These are phyloP conservation scores for Arctopsyche grandis DNA, from an alignment of 1,140 invertebrate genomes.

Conservation along the genomic window DNA sequence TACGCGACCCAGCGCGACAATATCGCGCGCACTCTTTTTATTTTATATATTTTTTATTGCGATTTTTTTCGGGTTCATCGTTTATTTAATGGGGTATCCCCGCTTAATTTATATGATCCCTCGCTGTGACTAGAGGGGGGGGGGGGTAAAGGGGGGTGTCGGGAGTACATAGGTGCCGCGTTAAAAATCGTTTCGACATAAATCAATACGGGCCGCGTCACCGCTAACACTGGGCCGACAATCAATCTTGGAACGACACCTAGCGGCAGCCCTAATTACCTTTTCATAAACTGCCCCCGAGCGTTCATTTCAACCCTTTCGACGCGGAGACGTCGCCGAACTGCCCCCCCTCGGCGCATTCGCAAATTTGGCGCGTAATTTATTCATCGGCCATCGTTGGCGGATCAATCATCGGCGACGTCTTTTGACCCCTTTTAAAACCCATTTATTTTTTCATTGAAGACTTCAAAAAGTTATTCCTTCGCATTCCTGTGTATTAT, in stretches of 20 bases:
- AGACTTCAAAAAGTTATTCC: no score
- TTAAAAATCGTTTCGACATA: conserved; percentile 54
- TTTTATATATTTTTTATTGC: conserved; percentile 24
- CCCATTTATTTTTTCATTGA: no score
- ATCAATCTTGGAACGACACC: conserved; percentile 51
- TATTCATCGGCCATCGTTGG: conserved; percentile 42
- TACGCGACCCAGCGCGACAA: no score
- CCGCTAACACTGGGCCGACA: conserved; percentile 42
- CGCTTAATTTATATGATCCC: conserved; percentile 53
- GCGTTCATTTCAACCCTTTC: conserved; percentile 14
- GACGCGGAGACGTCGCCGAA: conserved; percentile 6
- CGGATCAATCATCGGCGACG: conserved; percentile 39
- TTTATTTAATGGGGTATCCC: conserved; percentile 54
- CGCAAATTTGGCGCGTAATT: conserved; percentile 28
- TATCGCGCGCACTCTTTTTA: no score
- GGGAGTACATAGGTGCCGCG: conserved; percentile 48
- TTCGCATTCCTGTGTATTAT: no score
- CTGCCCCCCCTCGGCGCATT: no score
- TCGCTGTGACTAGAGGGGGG: neutral
- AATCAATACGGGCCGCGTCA: conserved; percentile 53
- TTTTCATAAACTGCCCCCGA: conserved; percentile 45
- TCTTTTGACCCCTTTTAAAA: neutral
- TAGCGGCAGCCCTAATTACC: conserved; percentile 49
- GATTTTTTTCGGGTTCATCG: conserved; percentile 47
- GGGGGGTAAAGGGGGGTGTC: neutral